Evolutionary conservation across 1,140 invertebrate species (phyloP), one percentile per base, ranked within the genome.

Genomic region (Xylocopa sonorina): DNA sequence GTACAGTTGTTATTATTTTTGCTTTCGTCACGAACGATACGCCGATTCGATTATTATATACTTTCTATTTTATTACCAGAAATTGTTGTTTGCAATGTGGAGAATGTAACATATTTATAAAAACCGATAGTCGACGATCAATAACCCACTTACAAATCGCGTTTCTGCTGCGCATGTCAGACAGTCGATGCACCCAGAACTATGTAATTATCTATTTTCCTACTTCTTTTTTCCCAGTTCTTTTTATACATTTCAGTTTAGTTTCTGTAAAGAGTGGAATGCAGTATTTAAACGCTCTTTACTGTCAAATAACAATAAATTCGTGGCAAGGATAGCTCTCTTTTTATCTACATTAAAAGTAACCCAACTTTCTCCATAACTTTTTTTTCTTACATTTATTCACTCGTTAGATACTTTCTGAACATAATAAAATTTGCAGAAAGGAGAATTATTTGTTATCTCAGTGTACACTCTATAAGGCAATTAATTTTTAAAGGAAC

Each of bases 111-210:
- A 78, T 78, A 78, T 78, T 78, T 78, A 78, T 72, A 78, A 78
- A 78, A 78, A 78, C 68, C 68, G 66, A 74, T 83, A 67, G 58
- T 16, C 41, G 66, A 12, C 64, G 78, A 86, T 87, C 85, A 85
- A 87, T 87, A 87, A 87, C 81, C 84, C 74, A 86, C 57, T 86
- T 86, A 80, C 66, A 80, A 85, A 86, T 83, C 84, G 32, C 73
- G 60, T 76, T 83, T 83, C 79, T 62, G 48, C 78, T 80, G 81
- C 81, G 81, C 81, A 82, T 73, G 81, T 51, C 76, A 69, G 53
- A 38, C 66, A 78, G 75, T 78, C 75, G 67, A 58, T 78, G 34
- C 75, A 78, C 75, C 46, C 67, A 34, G 46, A 29, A 24, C 66
- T 34, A 51, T 50, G 51, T 27, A 76, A 46, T 62, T 62, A 60